These are phyloP conservation scores for Carabus problematicus DNA, from an alignment of 2,888 invertebrate species.

Conservation along the genomic window DNA sequence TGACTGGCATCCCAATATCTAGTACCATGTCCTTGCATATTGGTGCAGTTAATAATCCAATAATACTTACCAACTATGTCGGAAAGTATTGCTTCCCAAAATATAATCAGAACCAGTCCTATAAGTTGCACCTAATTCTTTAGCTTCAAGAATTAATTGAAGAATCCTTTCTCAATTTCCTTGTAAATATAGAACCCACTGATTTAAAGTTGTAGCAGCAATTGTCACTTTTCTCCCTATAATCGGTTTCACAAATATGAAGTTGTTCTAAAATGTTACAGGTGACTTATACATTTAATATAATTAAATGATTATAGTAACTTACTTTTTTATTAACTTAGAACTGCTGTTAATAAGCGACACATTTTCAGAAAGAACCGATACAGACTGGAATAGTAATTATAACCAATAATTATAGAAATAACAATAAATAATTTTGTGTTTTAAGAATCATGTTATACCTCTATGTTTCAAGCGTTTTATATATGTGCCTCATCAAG, in stretches of 20 bases:
- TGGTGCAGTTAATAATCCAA: conserved; percentile 80
- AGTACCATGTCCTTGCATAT: conserved; percentile 88
- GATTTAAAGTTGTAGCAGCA: conserved; percentile 93
- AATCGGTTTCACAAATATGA: conserved; percentile 17
- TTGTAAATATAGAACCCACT: conserved; percentile 98
- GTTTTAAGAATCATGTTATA: too few relatives aligned
- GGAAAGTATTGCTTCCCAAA: conserved; percentile 90
- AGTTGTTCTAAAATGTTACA: too few relatives aligned
- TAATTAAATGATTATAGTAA: too few relatives aligned
- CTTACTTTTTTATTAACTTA: too few relatives aligned
- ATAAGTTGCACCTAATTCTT: conserved; percentile 85
- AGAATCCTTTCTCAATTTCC: conserved; percentile 91
- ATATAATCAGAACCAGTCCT: conserved; percentile 98
- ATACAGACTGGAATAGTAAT: too few relatives aligned
- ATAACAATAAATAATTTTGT: too few relatives aligned
- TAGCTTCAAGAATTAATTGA: conserved; percentile 90
- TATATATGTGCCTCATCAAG: too few relatives aligned
- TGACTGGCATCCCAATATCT: conserved; percentile 97
- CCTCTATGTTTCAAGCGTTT: too few relatives aligned
- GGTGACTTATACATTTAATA: too few relatives aligned
- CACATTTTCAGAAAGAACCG: too few relatives aligned
- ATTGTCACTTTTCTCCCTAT: conserved; percentile 87
- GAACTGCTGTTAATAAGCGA: too few relatives aligned
- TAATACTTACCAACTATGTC: conserved; percentile 96
- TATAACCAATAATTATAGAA: too few relatives aligned